Evolutionary conservation across 53 echinoderm and acorn worm genomes (phyloP), one percentile per base, ranked within the genome.

Genomic region (Paelopatides confundens): DNA sequence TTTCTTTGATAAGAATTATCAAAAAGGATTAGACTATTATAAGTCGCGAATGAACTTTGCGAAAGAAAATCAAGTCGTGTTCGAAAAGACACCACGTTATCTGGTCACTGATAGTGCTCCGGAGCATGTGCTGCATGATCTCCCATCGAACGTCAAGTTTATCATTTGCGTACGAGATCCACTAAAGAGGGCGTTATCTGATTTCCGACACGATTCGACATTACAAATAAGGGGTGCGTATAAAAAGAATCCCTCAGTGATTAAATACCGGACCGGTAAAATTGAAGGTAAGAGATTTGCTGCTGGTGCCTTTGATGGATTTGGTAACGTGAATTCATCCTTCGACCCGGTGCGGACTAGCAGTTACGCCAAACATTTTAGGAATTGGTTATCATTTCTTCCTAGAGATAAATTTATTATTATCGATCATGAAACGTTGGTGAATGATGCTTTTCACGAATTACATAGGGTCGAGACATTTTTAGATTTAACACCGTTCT

Each of bases 31-130:
- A 2, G 82, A 86, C 4, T 94, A 85, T 67, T 94, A 94, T 69
- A 71, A 52, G 26, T 85, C 92, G 4, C 84, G 89, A 35, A 94
- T 94, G 95, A 66, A 62, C 3, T 94, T 89, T 63, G 74, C 92
- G 3, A 74, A 66, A 21, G 17, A 11, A 49, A 49, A 88, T 36
- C 85, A 92, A 49, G 13, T 89, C 5, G 39, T 81, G 32, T 88
- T 94, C 32, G 95, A 94, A 64, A 94, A 94, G 62, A 92, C 95
- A 8, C 95, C 95, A 0, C 76, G 88, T 21, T 94, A 94, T 62
- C 85, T 94, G 15, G 69, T 92, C 36, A 85, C 87, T 18, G 31
- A 69, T 10, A 63, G 84, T 26, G 92, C 90, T 4, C 95, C 95
- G 38, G 32, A 36, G 23, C 35, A 63, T 8, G 90, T 90, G 13